A percentile compares a stretch with the other conserved stretches of the same genome.
phyloP scores from a whole-genome alignment of 2,113 vertebrate species.

The Rhodinocichla rosea region DNA sequence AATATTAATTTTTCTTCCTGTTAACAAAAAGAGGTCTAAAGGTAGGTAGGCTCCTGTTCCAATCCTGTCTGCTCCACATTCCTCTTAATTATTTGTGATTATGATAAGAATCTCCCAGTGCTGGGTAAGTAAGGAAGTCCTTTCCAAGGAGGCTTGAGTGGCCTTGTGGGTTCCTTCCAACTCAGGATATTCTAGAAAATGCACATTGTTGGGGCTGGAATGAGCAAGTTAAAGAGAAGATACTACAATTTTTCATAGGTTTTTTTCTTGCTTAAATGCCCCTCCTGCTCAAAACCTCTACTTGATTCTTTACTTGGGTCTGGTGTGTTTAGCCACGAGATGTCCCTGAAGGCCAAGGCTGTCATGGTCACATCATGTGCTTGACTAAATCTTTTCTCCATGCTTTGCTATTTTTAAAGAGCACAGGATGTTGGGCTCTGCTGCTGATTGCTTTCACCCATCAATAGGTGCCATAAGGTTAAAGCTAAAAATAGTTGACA shows the following conservation, averaged over 20 bases:
- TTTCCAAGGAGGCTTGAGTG: background rate
- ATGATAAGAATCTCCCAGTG: background rate
- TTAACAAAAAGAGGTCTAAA: background rate
- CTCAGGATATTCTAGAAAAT: background rate
- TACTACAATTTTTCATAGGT: accelerated
- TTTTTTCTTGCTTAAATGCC: background rate
- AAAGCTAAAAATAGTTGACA: background rate
- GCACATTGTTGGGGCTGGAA: background rate
- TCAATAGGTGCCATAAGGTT: background rate
- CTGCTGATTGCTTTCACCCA: background rate
- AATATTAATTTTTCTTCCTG: background rate
- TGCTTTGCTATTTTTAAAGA: constrained; percentile 17
- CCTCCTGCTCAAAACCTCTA: background rate
- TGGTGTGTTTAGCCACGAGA: background rate
- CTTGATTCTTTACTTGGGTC: background rate
- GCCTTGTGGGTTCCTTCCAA: background rate
- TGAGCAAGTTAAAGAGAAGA: background rate
- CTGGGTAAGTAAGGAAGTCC: background rate
- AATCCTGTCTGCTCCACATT: background rate
- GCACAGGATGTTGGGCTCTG: background rate
- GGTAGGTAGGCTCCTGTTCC: background rate
- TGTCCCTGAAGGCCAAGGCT: background rate
- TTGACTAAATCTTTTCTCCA: background rate
- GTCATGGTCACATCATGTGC: background rate
- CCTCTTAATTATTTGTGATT: background rate